Evolutionary conservation across 2,113 vertebrate genomes (phyloP).

Genomic region (Panurus biarmicus): DNA sequence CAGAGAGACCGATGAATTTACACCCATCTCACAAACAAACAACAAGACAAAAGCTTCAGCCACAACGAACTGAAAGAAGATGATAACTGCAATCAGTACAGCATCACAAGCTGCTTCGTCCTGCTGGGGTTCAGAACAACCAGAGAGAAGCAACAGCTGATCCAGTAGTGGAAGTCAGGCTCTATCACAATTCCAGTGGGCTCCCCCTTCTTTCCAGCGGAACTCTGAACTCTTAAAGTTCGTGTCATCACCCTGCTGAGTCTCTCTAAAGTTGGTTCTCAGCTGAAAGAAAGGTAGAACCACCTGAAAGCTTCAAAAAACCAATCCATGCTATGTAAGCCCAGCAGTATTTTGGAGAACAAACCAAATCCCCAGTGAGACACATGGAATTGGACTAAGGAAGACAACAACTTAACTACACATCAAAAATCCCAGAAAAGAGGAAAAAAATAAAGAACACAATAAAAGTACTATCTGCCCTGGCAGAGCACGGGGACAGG

Average conservation of each 20-base stretch:
- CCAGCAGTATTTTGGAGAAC: background rate
- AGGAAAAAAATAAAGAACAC: background rate
- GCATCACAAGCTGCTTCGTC: conserved; percentile 7
- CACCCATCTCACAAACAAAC: background rate
- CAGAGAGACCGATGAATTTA: background rate
- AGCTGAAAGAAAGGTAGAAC: background rate
- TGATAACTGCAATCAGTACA: background rate
- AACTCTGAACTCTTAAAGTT: background rate
- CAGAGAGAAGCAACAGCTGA: background rate
- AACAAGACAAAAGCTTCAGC: background rate
- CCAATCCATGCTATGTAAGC: background rate
- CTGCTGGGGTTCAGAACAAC: background rate
- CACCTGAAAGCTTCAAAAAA: background rate
- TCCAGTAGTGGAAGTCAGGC: background rate
- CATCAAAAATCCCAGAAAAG: background rate
- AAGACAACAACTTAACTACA: background rate
- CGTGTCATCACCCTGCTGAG: background rate
- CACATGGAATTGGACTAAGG: background rate
- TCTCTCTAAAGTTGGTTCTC: background rate
- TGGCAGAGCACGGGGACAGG: background rate
- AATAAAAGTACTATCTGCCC: background rate
- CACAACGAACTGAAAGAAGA: background rate
- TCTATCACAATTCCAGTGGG: background rate
- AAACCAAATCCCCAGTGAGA: background rate
- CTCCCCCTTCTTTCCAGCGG: background rate